Conservation (phyloP, 2,113 vertebrate species). For the Larimichthys crocea region DNA sequence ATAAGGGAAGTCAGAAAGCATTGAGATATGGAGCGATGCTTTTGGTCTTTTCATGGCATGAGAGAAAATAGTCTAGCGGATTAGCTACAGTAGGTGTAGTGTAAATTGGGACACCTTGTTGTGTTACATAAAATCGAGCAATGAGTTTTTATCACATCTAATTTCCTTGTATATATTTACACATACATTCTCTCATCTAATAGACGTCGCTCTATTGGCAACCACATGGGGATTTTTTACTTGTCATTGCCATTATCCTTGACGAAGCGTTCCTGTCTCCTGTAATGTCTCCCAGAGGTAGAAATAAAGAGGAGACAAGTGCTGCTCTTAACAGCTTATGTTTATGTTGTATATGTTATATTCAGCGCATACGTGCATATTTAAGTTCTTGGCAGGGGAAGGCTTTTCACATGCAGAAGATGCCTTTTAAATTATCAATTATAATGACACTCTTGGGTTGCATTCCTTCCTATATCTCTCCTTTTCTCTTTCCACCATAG, state of each 20-base stretch:
- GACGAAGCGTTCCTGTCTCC: constrained; percentile 9
- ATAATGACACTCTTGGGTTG: constrained; percentile 61
- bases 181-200: constrained; percentile 10
- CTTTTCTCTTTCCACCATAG: constrained; percentile 57
- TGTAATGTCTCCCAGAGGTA: constrained; percentile 24
- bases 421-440: constrained; percentile 71
- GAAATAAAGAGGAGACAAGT: constrained; percentile 33
- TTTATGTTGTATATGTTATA: constrained; percentile 41
- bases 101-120: not conserved
- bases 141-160: not conserved
- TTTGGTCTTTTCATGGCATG: not conserved
- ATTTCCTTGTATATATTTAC: not conserved
- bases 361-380: constrained; percentile 42
- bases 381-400: constrained; percentile 28
- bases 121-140: not conserved
- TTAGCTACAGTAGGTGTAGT: not conserved
- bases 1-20: not conserved
- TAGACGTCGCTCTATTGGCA: constrained; percentile 10
- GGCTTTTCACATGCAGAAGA: constrained; percentile 34
- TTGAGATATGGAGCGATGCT: too few species aligned
- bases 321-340: constrained; percentile 29
- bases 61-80: not conserved
- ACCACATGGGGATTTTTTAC: constrained; percentile 5
- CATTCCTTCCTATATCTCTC: constrained; percentile 45
- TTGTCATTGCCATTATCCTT: constrained; percentile 22